Percentiles rank a stretch among this genome's conserved stretches.
phyloP scores from a whole-genome alignment of 2,888 invertebrate genomes.

The Scaptomyza cyrtandrae region DNA sequence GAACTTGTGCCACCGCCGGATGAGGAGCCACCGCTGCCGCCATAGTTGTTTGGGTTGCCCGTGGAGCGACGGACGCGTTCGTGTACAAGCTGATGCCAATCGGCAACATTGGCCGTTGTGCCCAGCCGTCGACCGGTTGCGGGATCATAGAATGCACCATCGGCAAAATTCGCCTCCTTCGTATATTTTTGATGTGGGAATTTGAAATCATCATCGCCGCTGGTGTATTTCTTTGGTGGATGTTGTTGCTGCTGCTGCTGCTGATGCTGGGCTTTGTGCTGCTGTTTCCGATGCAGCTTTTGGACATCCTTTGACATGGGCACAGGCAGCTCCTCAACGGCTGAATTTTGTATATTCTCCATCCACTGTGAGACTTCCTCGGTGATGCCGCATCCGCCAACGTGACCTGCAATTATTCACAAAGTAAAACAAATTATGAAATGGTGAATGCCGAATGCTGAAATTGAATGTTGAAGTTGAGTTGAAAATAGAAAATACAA shows the following conservation, averaged over 20 bases:
- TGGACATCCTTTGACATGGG: slow-evolving; percentile 82
- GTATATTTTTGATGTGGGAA: slow-evolving; percentile 90
- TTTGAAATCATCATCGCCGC: slow-evolving; percentile 84
- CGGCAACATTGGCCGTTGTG: slow-evolving; percentile 83
- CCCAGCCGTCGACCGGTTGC: slow-evolving; percentile 78
- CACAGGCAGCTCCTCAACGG: slow-evolving; percentile 86
- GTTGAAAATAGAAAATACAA: slow-evolving; percentile 34
- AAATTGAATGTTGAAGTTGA: slow-evolving; percentile 28
- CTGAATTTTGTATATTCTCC: slow-evolving; percentile 94
- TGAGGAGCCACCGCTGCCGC: slow-evolving; percentile 85
- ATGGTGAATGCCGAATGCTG: slow-evolving; percentile 31
- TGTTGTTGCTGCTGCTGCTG: slow-evolving; percentile 59
- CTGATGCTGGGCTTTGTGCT: slow-evolving; percentile 68
- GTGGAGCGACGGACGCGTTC: slow-evolving; percentile 85
- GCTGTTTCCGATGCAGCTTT: slow-evolving; percentile 75
- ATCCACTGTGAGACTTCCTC: slow-evolving; percentile 96
- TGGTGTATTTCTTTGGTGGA: slow-evolving; percentile 83
- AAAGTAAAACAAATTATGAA: slow-evolving; percentile 24
- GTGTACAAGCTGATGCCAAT: slow-evolving; percentile 84
- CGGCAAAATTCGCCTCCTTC: slow-evolving; percentile 88
- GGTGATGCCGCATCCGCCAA: slow-evolving; percentile 94
- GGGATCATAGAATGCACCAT: slow-evolving; percentile 81
- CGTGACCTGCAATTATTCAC: slow-evolving; percentile 87
- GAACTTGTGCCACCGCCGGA: slow-evolving; percentile 83
- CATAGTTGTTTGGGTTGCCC: slow-evolving; percentile 61